Percentiles rank a stretch among this genome's conserved stretches.
These are phyloP conservation scores for Hippoglossus hippoglossus DNA, from an alignment of 2,797 vertebrate genomes.

Conservation along the genomic window DNA sequence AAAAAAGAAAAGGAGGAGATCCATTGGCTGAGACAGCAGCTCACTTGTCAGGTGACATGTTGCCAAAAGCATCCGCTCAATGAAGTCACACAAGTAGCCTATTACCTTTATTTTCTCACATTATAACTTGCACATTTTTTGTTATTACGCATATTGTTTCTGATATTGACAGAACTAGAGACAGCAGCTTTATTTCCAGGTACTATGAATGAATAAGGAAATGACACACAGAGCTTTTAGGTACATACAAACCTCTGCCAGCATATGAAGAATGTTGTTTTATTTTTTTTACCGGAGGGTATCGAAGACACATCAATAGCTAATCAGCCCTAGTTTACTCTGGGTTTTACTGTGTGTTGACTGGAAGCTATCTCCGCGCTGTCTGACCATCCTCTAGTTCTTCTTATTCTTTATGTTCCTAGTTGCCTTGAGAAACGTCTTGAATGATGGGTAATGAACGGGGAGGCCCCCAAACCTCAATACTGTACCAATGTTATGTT, in stretches of 20 bases:
- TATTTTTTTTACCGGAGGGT: conserved; percentile 10
- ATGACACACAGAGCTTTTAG: conserved; percentile 54
- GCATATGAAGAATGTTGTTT: conserved; percentile 70
- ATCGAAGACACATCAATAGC: conserved; percentile 29
- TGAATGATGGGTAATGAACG: conserved; percentile 68
- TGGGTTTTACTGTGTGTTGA: conserved; percentile 51
- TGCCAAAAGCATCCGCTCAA: conserved; percentile 62
- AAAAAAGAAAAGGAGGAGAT: conserved; percentile 8
- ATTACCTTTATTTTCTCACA: conserved; percentile 23
- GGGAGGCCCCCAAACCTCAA: conserved; percentile 62
- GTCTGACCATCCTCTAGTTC: conserved; percentile 32
- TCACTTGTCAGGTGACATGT: conserved; percentile 53
- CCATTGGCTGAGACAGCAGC: conserved; percentile 23
- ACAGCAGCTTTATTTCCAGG: conserved; percentile 69
- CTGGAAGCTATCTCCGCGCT: conserved; percentile 54
- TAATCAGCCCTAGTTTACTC: conserved; percentile 41
- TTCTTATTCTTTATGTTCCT: conserved; percentile 41
- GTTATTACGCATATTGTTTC: conserved; percentile 43
- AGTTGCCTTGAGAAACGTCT: conserved; percentile 78
- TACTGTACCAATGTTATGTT: conserved; percentile 79
- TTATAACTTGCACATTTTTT: conserved; percentile 69
- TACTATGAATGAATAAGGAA: conserved; percentile 67
- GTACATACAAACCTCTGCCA: conserved; percentile 67
- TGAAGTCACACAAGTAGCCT: conserved; percentile 76
- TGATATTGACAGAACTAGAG: conserved; percentile 51